phyloP scores from a whole-genome alignment of 2,797 vertebrate genomes.

The Galaxias olidus region DNA sequence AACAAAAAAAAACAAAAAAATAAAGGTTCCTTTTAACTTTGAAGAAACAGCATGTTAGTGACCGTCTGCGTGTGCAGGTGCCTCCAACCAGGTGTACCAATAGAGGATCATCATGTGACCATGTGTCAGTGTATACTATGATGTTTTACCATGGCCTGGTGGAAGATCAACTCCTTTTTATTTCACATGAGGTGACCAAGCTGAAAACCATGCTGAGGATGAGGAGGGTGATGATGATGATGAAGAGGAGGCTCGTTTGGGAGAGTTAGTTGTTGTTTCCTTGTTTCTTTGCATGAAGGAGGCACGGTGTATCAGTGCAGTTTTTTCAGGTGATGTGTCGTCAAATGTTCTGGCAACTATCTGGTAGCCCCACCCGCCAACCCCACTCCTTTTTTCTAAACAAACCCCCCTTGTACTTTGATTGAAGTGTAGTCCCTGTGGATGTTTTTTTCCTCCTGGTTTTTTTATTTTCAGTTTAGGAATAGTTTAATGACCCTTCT shows the following conservation, averaged over 20 bases:
- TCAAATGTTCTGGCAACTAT: conserved; percentile 90
- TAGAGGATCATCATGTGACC: too few relatives aligned
- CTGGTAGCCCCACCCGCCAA: conserved; percentile 67
- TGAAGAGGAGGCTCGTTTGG: conserved; percentile 26
- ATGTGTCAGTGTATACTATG: too few relatives aligned
- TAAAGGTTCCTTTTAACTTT: conserved; percentile 53
- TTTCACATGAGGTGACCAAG: too few relatives aligned
- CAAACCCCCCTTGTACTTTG: conserved; percentile 77
- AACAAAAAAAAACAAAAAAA: conserved; percentile 41
- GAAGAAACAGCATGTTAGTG: conserved; percentile 69
- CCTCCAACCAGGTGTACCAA: conserved; percentile 41
- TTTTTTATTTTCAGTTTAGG: conserved; percentile 74
- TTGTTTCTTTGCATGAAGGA: conserved; percentile 95
- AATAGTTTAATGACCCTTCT: conserved; percentile 77
- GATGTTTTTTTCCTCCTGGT: conserved; percentile 80
- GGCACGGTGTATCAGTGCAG: conserved; percentile 81
- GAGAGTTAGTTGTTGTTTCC: conserved; percentile 83
- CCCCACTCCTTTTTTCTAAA: conserved; percentile 65
- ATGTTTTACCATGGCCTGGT: too few relatives aligned
- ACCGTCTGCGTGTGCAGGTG: conserved; percentile 76
- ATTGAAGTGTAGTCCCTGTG: conserved; percentile 80
- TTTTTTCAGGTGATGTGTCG: conserved; percentile 95
- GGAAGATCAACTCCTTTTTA: too few relatives aligned
- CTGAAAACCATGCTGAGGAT: conserved; percentile 6
- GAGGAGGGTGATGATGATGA: neutral